Evolutionary conservation across 2,113 vertebrate species (phyloP).

Genomic region (Dendropsophus ebraccatus): DNA sequence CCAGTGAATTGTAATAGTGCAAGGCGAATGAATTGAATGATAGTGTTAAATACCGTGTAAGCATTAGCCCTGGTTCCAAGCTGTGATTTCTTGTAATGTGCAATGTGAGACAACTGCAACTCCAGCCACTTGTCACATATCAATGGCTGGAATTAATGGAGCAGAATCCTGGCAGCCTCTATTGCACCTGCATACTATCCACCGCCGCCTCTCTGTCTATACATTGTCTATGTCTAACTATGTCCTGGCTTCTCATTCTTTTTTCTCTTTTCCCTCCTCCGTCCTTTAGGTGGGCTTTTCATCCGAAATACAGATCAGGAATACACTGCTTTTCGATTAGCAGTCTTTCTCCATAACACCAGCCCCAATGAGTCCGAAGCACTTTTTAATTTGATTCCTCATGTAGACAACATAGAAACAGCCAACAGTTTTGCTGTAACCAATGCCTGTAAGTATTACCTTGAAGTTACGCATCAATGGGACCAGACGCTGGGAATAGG

Average conservation of each 20-base stretch:
- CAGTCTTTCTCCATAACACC: slow-evolving; percentile 99
- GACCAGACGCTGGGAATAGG: slow-evolving; percentile 46
- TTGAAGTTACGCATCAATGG: slow-evolving; percentile 63
- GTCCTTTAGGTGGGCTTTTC: slow-evolving; percentile 90
- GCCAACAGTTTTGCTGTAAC: slow-evolving; percentile 99
- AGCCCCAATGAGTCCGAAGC: slow-evolving; percentile 98
- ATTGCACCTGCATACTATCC: slow-evolving; percentile 25
- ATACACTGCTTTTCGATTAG: slow-evolving; percentile 96
- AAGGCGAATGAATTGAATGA: background rate
- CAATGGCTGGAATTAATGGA: slow-evolving; percentile 39
- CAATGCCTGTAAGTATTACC: slow-evolving; percentile 96
- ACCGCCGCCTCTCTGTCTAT: background rate
- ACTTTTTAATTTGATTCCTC: slow-evolving; percentile 98
- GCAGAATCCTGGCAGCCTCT: background rate
- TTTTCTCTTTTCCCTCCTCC: background rate
- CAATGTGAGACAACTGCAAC: slow-evolving; percentile 3
- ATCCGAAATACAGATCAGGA: slow-evolving; percentile 99
- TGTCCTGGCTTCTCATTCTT: background rate
- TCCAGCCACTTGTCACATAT: slow-evolving; percentile 30
- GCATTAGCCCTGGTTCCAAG: background rate
- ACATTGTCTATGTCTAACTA: background rate
- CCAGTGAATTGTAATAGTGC: background rate
- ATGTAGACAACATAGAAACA: slow-evolving; percentile 99
- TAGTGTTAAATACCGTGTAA: slow-evolving; percentile 18
- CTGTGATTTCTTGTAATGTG: slow-evolving; percentile 25